phyloP scores from a whole-genome alignment of 2,797 vertebrate species.

The Merluccius polli region DNA sequence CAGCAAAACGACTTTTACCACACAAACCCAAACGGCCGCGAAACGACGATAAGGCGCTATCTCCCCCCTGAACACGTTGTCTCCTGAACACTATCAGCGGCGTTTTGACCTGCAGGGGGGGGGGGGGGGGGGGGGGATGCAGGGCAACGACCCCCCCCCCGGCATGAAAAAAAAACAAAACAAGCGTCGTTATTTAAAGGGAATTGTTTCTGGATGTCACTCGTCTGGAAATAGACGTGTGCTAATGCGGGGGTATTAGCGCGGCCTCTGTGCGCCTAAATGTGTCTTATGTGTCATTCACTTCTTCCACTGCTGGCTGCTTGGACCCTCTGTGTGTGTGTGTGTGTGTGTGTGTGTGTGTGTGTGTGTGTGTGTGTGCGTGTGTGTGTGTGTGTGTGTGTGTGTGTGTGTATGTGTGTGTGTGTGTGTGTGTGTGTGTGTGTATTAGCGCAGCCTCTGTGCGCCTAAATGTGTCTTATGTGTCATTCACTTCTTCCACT shows the following conservation, averaged over 20 bases:
- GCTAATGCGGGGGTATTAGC: slow-evolving; percentile 49
- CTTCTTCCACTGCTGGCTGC: slow-evolving; percentile 50
- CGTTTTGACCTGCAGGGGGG: neutral
- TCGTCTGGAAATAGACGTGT: slow-evolving; percentile 49
- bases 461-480: slow-evolving; percentile 50
- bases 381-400: no score
- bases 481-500: slow-evolving; percentile 66
- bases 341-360: neutral
- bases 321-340: slow-evolving; percentile 32
- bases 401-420: neutral
- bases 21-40: neutral
- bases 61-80: neutral
- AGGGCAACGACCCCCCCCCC: neutral
- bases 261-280: slow-evolving; percentile 54
- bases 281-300: slow-evolving; percentile 56
- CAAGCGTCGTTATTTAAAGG: slow-evolving; percentile 28
- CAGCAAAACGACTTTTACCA: neutral
- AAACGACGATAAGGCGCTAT: neutral
- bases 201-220: slow-evolving; percentile 33
- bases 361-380: slow-evolving; percentile 20
- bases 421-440: no score
- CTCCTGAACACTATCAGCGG: neutral
- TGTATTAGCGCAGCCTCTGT: slow-evolving; percentile 50
- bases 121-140: neutral
- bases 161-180: slow-evolving; percentile 39